phyloP scores from a whole-genome alignment of 1,140 invertebrate species.

The Kradibia gibbosae region DNA sequence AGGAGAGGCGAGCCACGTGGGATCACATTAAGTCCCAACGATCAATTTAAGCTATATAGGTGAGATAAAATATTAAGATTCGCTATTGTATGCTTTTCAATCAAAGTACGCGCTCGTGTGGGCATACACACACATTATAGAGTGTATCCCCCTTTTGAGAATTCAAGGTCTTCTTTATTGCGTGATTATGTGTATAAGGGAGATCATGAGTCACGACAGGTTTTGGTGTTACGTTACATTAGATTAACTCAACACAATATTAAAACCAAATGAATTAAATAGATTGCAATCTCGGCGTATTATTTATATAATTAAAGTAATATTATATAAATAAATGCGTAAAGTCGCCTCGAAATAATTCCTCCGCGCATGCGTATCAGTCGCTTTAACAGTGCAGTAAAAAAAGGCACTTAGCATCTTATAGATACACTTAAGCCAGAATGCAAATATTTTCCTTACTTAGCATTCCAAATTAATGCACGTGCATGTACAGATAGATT shows the following conservation, averaged over 20 bases:
- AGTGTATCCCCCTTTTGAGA: not conserved
- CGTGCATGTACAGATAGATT: too few relatives aligned
- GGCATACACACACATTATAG: not conserved
- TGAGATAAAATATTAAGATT: not conserved
- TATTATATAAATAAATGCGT: not conserved
- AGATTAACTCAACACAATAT: not conserved
- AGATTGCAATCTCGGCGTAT: not conserved
- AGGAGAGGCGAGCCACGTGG: not conserved
- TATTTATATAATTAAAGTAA: not conserved
- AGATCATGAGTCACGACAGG: not conserved
- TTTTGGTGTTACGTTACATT: not conserved
- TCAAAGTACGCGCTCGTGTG: not conserved
- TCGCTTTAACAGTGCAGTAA: too few relatives aligned
- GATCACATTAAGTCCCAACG: not conserved
- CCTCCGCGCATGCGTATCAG: not conserved
- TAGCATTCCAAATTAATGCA: too few relatives aligned
- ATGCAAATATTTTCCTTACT: not conserved
- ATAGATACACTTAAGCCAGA: not conserved
- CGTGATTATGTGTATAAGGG: constrained; percentile 1
- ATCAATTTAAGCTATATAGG: not conserved
- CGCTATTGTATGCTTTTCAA: not conserved
- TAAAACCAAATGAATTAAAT: not conserved
- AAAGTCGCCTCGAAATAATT: not conserved
- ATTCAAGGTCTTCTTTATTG: not conserved
- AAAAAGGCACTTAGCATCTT: not conserved